phyloP scores from a whole-genome alignment of 92 coral and sea anemone species.

The Diadumene lineata region DNA sequence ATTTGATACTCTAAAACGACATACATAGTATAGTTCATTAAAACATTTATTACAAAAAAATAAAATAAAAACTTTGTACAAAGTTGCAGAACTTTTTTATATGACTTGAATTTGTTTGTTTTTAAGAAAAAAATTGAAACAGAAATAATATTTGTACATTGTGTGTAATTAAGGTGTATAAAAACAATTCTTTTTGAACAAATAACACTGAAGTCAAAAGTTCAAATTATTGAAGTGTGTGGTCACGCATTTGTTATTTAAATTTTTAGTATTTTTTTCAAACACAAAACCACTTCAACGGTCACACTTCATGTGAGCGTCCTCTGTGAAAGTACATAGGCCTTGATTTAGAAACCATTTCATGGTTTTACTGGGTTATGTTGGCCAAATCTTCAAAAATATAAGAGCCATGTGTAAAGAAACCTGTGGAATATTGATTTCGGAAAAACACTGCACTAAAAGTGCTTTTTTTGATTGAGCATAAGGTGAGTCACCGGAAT shows the following conservation, averaged over 20 bases:
- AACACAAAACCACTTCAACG: constrained; percentile 7
- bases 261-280: constrained; percentile 4
- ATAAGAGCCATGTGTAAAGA: not conserved
- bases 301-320: constrained; percentile 22
- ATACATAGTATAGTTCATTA: too few relatives aligned
- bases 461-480: too few relatives aligned
- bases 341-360: not conserved
- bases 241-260: constrained; percentile 2
- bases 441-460: too few relatives aligned
- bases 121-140: not conserved
- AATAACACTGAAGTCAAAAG: not conserved
- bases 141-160: not conserved
- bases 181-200: too few relatives aligned
- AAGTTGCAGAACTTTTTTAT: not conserved
- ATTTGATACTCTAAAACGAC: constrained; percentile 7
- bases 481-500: too few relatives aligned
- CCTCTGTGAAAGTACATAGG: not conserved
- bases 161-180: too few relatives aligned
- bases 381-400: not conserved
- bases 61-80: too few relatives aligned
- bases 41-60: too few relatives aligned
- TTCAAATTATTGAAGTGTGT: not conserved
- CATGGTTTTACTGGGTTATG: too few relatives aligned
- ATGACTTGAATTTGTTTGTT: not conserved
- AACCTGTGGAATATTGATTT: too few relatives aligned